phyloP scores from a whole-genome alignment of 2,113 vertebrate species.

The Picathartes gymnocephalus region DNA sequence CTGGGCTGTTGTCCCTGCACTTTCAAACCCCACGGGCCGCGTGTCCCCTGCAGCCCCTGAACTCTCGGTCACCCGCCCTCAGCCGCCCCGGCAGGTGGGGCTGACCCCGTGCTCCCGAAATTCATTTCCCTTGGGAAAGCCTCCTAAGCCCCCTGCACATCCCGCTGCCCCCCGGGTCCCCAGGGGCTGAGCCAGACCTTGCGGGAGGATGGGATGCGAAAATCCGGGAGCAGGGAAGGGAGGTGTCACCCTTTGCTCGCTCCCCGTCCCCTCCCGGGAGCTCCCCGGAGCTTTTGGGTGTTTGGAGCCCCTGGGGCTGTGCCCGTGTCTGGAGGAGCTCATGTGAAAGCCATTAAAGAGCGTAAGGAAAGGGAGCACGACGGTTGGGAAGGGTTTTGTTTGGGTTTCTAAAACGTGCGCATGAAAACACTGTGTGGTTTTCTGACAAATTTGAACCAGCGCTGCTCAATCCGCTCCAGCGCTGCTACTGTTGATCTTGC shows the following conservation, averaged over 20 bases:
- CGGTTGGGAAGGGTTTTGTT: conserved; percentile 4
- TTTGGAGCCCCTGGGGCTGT: not conserved
- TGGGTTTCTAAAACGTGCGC: conserved; percentile 23
- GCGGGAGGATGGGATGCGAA: not conserved
- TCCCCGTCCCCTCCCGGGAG: not conserved
- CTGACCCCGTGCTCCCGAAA: not conserved
- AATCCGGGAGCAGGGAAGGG: not conserved
- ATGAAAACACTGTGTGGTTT: conserved; percentile 45
- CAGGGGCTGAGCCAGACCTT: not conserved
- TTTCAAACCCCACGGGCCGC: not conserved
- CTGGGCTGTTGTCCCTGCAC: not conserved
- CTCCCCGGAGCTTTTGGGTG: not conserved
- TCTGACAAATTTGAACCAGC: conserved; percentile 34
- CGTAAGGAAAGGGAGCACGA: not conserved
- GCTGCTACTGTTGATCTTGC: conserved; percentile 38
- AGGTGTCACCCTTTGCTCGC: accelerated
- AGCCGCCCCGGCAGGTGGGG: not conserved
- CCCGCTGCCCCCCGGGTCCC: not conserved
- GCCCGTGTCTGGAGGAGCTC: not conserved
- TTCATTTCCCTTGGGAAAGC: conserved; percentile 20
- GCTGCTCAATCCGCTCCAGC: conserved; percentile 28
- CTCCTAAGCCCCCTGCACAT: not conserved
- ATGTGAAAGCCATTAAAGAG: not conserved
- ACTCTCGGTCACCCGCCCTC: not conserved
- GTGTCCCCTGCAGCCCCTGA: not conserved